Conservation (phyloP, 2,113 vertebrate genomes). For the Siphamia tubifer region DNA sequence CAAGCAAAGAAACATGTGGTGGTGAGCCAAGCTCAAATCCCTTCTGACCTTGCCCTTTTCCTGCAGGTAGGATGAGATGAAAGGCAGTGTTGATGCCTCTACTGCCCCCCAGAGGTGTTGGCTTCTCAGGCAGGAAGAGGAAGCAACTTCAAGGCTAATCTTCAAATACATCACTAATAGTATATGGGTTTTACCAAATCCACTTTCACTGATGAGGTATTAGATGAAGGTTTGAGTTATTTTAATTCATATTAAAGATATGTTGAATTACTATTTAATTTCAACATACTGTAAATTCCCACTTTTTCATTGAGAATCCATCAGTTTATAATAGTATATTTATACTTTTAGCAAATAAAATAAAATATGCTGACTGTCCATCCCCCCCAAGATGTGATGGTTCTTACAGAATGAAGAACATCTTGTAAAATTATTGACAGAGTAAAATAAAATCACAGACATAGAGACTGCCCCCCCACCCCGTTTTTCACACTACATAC, state of each 20-base stretch:
- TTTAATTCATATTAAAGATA: too few relatives aligned
- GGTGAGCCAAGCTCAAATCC: constrained; percentile 73
- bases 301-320: constrained; percentile 29
- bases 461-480: constrained; percentile 38
- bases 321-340: too few relatives aligned
- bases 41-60: constrained; percentile 71
- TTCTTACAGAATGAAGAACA: constrained; percentile 50
- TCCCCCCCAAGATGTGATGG: constrained; percentile 49
- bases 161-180: constrained; percentile 42
- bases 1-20: constrained; percentile 67
- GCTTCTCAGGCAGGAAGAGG: constrained; percentile 40
- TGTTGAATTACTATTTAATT: too few relatives aligned
- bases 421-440: constrained; percentile 47
- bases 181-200: constrained; percentile 27
- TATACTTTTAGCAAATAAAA: too few relatives aligned
- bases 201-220: constrained; percentile 3
- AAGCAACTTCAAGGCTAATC: constrained; percentile 48
- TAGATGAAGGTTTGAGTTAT: too few relatives aligned
- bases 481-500: constrained; percentile 15
- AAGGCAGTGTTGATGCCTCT: constrained; percentile 59
- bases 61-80: constrained; percentile 58
- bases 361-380: constrained; percentile 62
- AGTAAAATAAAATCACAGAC: constrained; percentile 59
- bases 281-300: constrained; percentile 15
- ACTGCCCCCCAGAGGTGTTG: constrained; percentile 65